These are phyloP conservation scores for Emydoidea blandingii DNA, from an alignment of 2,797 vertebrate species.

Conservation along the genomic window DNA sequence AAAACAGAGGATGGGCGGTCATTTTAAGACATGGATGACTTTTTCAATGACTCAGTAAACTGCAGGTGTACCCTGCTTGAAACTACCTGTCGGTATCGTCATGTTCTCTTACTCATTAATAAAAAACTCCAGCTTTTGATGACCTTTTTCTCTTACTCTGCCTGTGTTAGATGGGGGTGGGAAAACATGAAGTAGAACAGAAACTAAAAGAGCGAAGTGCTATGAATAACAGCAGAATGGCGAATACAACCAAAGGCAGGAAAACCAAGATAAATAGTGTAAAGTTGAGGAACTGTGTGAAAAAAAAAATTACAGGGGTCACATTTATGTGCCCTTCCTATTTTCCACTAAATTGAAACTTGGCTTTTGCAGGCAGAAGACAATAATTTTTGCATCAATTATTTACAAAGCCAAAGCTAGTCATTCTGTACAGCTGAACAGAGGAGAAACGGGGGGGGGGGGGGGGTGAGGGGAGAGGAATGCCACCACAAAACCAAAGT, in stretches of 20 bases:
- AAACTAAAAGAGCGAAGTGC: not conserved
- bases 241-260: not conserved
- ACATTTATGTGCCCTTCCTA: constrained; percentile 15
- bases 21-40: not conserved
- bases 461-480: not conserved
- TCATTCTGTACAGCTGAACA: not conserved
- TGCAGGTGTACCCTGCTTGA: fast-evolving
- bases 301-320: constrained; percentile 1
- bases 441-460: not conserved
- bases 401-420: not conserved
- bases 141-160: not conserved
- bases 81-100: not conserved
- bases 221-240: not conserved
- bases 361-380: not conserved
- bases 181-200: not conserved
- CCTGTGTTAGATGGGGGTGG: not conserved
- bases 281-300: constrained; percentile 3
- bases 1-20: not conserved
- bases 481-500: not conserved
- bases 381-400: not conserved
- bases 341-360: constrained; percentile 33
- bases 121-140: not conserved
- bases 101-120: not conserved
- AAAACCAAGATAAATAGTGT: not conserved
- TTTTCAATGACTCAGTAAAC: not conserved